These are phyloP conservation scores for Microdon myrmicae DNA, from an alignment of 2,888 invertebrate species.

Conservation along the genomic window DNA sequence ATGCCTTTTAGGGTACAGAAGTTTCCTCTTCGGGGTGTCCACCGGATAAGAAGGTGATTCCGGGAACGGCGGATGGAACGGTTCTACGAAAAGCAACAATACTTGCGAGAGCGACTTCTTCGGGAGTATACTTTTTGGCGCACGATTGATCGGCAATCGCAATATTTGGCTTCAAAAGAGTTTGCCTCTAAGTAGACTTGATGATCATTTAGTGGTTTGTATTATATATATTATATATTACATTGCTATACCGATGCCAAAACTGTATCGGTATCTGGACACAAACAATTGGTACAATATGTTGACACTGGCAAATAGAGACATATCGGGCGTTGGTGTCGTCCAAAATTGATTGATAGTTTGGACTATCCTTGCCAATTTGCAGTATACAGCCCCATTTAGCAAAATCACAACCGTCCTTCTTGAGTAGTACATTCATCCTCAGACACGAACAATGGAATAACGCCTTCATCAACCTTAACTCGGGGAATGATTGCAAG, in stretches of 20 bases:
- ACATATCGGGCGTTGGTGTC: slow-evolving; percentile 98
- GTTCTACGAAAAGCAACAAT: slow-evolving; percentile 91
- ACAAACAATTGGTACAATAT: slow-evolving; percentile 98
- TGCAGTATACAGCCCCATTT: slow-evolving; percentile 98
- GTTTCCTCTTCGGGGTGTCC: slow-evolving; percentile 99
- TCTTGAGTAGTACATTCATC: slow-evolving; percentile 98
- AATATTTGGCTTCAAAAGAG: slow-evolving; percentile 99
- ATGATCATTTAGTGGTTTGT: slow-evolving; percentile 96
- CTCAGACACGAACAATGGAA: slow-evolving; percentile 90
- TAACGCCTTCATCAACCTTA: slow-evolving; percentile 97
- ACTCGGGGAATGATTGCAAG: slow-evolving; percentile 94
- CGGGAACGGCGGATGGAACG: slow-evolving; percentile 95
- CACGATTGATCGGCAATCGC: slow-evolving; percentile 90
- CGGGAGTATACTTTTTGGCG: slow-evolving; percentile 78
- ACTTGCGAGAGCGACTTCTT: slow-evolving; percentile 90
- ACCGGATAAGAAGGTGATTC: slow-evolving; percentile 95
- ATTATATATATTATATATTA: too few species aligned
- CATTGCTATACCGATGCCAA: slow-evolving; percentile 93
- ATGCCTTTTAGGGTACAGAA: slow-evolving; percentile 93
- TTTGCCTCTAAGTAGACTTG: slow-evolving; percentile 98
- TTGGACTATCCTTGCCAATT: slow-evolving; percentile 89
- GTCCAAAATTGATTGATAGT: slow-evolving; percentile 88
- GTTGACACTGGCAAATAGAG: slow-evolving; percentile 94
- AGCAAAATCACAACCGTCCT: slow-evolving; percentile 96
- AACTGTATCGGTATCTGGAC: slow-evolving; percentile 98